These are phyloP conservation scores for Cantharis nigra DNA, from an alignment of 2,888 invertebrate species.

Conservation along the genomic window DNA sequence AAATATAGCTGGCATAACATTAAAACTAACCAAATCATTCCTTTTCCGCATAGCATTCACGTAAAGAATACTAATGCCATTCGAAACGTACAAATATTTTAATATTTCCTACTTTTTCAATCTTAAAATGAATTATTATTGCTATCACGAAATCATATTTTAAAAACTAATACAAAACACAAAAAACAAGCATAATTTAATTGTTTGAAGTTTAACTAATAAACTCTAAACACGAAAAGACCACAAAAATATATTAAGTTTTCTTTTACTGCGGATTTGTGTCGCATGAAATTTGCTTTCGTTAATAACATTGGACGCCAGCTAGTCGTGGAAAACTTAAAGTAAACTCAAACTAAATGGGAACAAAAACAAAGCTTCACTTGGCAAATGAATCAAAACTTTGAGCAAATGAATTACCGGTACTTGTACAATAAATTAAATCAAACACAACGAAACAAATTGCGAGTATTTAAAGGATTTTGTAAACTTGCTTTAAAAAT, in stretches of 20 bases:
- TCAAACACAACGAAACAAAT: neutral
- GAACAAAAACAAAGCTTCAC: neutral
- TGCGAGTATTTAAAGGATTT: neutral
- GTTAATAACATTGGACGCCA: constrained; percentile 15
- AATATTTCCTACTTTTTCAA: neutral
- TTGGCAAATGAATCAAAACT: neutral
- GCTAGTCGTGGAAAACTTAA: constrained; percentile 8
- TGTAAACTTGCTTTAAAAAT: neutral
- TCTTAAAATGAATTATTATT: neutral
- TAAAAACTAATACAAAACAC: neutral
- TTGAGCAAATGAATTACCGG: neutral
- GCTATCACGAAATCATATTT: neutral
- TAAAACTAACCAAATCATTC: neutral
- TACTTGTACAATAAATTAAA: neutral
- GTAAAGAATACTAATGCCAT: neutral
- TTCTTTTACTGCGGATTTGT: neutral
- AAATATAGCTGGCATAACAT: neutral
- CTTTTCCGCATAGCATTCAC: neutral
- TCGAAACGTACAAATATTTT: neutral
- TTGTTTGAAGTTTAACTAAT: neutral
- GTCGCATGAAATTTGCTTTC: constrained; percentile 14
- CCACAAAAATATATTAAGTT: neutral
- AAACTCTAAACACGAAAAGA: neutral
- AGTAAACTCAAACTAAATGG: neutral
- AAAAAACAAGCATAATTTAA: neutral